phyloP scores from a whole-genome alignment of 1,140 invertebrate genomes.

The Tachypleus tridentatus region DNA sequence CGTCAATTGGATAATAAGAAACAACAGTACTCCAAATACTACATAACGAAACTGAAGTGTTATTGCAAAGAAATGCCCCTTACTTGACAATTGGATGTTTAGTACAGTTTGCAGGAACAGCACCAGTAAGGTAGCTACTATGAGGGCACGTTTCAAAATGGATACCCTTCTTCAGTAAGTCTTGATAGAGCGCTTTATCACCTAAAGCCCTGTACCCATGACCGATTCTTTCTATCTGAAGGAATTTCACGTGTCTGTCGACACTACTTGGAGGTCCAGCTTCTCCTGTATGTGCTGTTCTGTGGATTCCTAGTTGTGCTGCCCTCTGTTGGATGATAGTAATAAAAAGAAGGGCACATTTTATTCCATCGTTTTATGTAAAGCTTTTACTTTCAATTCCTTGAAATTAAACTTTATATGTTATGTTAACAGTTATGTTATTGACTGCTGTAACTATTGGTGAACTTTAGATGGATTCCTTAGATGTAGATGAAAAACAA shows the following conservation, averaged over 20 bases:
- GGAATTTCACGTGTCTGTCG: constrained; percentile 37
- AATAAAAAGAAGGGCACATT: too few relatives aligned
- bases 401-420: too few relatives aligned
- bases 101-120: constrained; percentile 29
- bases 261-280: constrained; percentile 37
- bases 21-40: too few relatives aligned
- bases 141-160: constrained; percentile 47
- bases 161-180: constrained; percentile 28
- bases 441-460: too few relatives aligned
- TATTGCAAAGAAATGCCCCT: constrained; percentile 2
- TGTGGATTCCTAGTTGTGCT: constrained; percentile 35
- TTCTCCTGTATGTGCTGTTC: constrained; percentile 49
- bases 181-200: constrained; percentile 38
- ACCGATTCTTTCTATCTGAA: constrained; percentile 44
- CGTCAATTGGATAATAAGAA: too few relatives aligned
- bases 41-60: too few relatives aligned
- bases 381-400: too few relatives aligned
- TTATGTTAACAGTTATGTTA: too few relatives aligned
- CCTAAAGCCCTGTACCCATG: constrained; percentile 46
- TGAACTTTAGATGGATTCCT: too few relatives aligned
- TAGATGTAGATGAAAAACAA: too few relatives aligned
- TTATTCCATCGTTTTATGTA: too few relatives aligned
- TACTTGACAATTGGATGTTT: constrained; percentile 34
- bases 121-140: constrained; percentile 44
- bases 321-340: constrained; percentile 28